Conservation (phyloP, 2,797 vertebrate species). For the Centropyge bicolor region DNA sequence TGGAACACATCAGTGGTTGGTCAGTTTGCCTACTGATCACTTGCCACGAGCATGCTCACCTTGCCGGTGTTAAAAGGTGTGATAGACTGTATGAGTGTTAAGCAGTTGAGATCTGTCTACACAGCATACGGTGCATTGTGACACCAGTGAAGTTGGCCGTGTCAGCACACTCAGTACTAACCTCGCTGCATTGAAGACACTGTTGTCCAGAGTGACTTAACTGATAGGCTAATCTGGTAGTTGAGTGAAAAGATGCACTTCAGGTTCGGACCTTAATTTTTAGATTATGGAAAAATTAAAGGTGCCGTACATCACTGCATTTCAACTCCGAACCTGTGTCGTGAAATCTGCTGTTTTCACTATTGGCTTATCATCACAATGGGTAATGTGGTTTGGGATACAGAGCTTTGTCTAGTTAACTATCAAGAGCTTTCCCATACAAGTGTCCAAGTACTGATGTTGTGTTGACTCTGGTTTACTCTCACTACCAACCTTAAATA, state of each 20-base stretch:
- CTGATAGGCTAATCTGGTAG: not conserved
- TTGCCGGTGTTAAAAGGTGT: not conserved
- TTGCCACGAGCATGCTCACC: not conserved
- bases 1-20: not conserved
- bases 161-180: not conserved
- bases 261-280: not conserved
- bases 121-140: not conserved
- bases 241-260: constrained; percentile 6
- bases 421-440: not conserved
- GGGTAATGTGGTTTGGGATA: not conserved
- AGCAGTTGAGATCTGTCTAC: not conserved
- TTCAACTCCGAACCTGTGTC: not conserved
- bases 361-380: not conserved
- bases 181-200: not conserved
- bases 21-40: not conserved
- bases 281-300: not conserved
- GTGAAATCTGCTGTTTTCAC: constrained; percentile 21
- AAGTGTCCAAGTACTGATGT: not conserved
- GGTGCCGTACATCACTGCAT: not conserved
- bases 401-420: not conserved
- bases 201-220: not conserved
- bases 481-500: not conserved
- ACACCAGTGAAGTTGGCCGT: fast-evolving
- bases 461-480: not conserved
- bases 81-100: not conserved